Percentiles rank a stretch among this genome's conserved stretches.
These are phyloP conservation scores for Pseudorhiza aurosa DNA, from an alignment of 30 jellyfish, hydroid and myxozoan genomes.

Conservation along the genomic window DNA sequence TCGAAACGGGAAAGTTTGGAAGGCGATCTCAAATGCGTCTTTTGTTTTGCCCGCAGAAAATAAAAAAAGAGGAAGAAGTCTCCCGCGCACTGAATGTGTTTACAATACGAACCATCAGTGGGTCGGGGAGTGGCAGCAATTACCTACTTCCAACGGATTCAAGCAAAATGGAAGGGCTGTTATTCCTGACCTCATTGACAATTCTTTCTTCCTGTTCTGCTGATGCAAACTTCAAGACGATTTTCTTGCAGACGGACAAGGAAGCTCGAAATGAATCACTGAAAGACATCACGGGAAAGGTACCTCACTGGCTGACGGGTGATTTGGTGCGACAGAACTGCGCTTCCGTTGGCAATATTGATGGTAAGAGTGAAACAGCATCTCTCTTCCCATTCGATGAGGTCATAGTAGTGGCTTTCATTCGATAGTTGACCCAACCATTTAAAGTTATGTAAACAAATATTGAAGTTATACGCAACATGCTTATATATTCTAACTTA, in stretches of 20 bases:
- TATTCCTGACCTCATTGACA: not conserved
- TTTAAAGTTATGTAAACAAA: not conserved
- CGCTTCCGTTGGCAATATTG: slow-evolving; percentile 66
- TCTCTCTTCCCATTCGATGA: not conserved
- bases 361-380: slow-evolving; percentile 38
- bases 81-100: no score
- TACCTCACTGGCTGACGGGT: slow-evolving; percentile 59
- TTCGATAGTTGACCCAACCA: not conserved
- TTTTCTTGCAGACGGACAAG: slow-evolving; percentile 43
- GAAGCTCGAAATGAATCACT: slow-evolving; percentile 44
- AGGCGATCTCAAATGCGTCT: no score
- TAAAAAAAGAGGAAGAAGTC: no score
- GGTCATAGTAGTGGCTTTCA: not conserved
- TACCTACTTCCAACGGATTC: no score
- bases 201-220: not conserved
- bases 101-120: no score
- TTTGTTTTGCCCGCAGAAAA: no score
- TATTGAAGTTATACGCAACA: no score
- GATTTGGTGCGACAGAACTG: slow-evolving; percentile 71
- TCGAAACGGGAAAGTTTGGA: no score
- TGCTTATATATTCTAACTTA: no score
- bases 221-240: slow-evolving; percentile 50
- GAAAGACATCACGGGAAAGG: slow-evolving; percentile 7
- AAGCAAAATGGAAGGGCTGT: not conserved
- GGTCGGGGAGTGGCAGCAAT: no score